Base-by-base conservation (phyloP, 1,140 invertebrate genomes). In the Physella acuta region DNA sequence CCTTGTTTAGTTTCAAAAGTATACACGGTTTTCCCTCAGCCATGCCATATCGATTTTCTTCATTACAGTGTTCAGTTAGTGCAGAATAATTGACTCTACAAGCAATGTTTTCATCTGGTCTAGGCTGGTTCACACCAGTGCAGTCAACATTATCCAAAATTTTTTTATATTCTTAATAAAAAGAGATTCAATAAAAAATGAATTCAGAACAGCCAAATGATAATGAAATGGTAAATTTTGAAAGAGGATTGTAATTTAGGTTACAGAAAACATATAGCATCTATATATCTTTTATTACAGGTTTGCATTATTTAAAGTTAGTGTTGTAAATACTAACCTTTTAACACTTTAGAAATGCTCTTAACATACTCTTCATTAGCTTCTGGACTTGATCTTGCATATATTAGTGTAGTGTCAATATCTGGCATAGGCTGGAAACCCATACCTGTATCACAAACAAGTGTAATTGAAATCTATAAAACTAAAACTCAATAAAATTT, bases 341-440 rank as follows among this genome's bases (percentile, higher is more conserved):
- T 64, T 11, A 83, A 67, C 52, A 78, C 78, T 14, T 73, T 76
- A 55, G 76, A 73, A 39, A 84, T 78, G 64, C 80, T 75, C 52
- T 82, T 73, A 0, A 76, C 75, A 64, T 79, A 79, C 11, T 70
- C 66, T 24, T 76, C 76, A 60, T 81, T 78, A 28, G 73, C 75
- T 36, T 76, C 71, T 3, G 76, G 65, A 34, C 78, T 66, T 5
- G 74, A 75, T 37, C 77, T 75, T 87, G 95, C 96, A 90, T 94
- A 94, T 82, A 98, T 94, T 66, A 98, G 88, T 56, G 95, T 96
- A 81, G 93, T 95, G 82, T 95, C 94, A 77, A 95, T 91, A 85
- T 95, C 94, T 49, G 95, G 94, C 90, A 94, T 93, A 61, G 95
- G 95, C 78, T 94, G 88, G 87, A 97, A 97, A 74, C 94, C 94